Evolutionary conservation across 2,888 invertebrate genomes (phyloP), one percentile per base, ranked within the genome.

Genomic region (Andrena dorsata): DNA sequence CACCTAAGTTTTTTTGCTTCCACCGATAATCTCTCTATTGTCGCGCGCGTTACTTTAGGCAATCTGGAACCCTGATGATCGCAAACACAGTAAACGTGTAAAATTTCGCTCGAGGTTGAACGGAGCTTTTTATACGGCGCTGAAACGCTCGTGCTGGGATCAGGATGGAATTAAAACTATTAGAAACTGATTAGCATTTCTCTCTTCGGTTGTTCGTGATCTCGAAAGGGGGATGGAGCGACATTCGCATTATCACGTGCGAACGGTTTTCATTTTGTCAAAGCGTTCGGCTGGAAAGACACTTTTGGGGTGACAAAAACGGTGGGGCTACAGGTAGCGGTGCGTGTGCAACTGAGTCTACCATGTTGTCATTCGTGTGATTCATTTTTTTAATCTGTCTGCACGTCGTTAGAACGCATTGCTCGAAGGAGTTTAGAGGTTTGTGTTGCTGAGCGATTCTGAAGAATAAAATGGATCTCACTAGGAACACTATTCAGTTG

Each of bases 271-370:
- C 87, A 92, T 93, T 93, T 89, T 91, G 80, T 79, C 81, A 30
- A 82, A 88, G 93, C 93, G 93, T 93, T 91, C 92, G 89, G 69
- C 89, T 82, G 92, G 90, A 91, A 93, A 90, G 92, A 93, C 90
- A 88, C 87, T 89, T 88, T 86, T 81, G 84, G 86, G 88, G 89
- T 86, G 86, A 71, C 81, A 77, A 74, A 41, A 41, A 79, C 73
- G 80, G 53, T 51, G 74, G 88, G 88, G 84, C 58, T 80, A 83
- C 87, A 87, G 87, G 87, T 87, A 86, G 74, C 72, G 80, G 32
- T 58, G 79, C 64, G 69, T 76, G 41, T 70, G 47, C 60, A 10
- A 60, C 72, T 47, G 51, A 20, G 32, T 61, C 73, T 56, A 1
- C 13, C 64, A 20, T 65, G 26, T 61, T 66, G 77, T 80, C 76